Evolutionary conservation across 2,113 vertebrate genomes (phyloP), one percentile per base, ranked within the genome.

Genomic region (Dolichallabes microphthalmus): DNA sequence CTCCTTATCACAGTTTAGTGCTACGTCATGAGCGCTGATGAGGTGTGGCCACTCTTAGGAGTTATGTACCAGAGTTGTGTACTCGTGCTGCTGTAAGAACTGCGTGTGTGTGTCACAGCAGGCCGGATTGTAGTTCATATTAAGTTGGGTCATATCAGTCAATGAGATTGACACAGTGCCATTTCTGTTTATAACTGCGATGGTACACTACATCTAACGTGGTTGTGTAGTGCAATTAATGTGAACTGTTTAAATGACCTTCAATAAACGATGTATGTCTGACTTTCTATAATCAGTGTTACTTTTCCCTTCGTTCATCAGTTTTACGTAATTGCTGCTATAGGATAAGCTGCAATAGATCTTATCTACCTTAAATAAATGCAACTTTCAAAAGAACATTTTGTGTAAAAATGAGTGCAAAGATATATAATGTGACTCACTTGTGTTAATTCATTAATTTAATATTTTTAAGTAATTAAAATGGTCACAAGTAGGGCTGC

Each of bases 171-270:
- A n/a, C 32, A n/a, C 10, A 78, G 57, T 39, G 66, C 69, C 76
- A 27, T 80, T 82, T 85, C 83, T 88, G 68, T 71, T 66, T 15
- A 15, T 17, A 80, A 61, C 39, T 45, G 73, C 22, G 66, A 10
- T 82, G 79, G 68, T 76, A 60, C 68, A 9, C 60, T 17, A 6
- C 79, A 60, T 86, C 50, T 68, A 22, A 53, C 86, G 83, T 88
- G 35, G 76, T 88, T 89, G 87, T 87, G 82, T 86, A 87, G 85
- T 87, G 69, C 58, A 61, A 35, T 89, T 71, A 52, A 84, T 87
- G 85, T 90, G 83, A 88, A 86, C 53, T 53, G 82, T 71, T 66
- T 75, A 87, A 53, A 73, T 57, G 69, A 87, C 85, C 76, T 79
- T 71, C 52, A 88, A 89, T 90, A 90, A 91, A 88, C 52, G 53